Evolutionary conservation across 2,888 invertebrate genomes (phyloP).

Genomic region (Philereme vetulata): DNA sequence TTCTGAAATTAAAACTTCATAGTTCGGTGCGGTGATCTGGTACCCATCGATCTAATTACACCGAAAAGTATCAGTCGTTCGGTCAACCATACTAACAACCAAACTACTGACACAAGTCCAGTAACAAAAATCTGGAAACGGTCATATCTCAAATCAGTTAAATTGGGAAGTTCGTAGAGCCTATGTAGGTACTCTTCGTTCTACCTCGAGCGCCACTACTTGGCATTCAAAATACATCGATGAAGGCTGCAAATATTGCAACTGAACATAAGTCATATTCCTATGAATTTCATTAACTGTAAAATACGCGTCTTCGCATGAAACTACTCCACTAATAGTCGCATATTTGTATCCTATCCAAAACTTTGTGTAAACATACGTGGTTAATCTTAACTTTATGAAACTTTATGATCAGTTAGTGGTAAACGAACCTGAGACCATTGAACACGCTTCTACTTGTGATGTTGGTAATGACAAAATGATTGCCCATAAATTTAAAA

Average conservation of each 20-base stretch:
- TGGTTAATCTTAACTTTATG: too few species aligned
- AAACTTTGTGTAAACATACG: too few species aligned
- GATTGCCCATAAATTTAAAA: neutral
- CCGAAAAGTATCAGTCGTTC: too few species aligned
- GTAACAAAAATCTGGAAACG: too few species aligned
- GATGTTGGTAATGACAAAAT: neutral
- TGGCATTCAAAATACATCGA: constrained; percentile 50
- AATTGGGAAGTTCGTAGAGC: constrained; percentile 18
- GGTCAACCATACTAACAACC: too few species aligned
- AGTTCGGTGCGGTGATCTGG: too few species aligned
- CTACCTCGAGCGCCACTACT: constrained; percentile 12
- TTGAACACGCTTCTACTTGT: neutral
- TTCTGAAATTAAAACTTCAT: too few species aligned
- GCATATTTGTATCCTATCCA: too few species aligned
- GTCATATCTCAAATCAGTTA: too few species aligned
- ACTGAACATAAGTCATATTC: constrained; percentile 56
- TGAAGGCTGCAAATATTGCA: constrained; percentile 53
- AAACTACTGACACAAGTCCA: too few species aligned
- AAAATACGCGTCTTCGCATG: neutral
- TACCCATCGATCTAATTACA: too few species aligned
- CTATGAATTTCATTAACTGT: constrained; percentile 49
- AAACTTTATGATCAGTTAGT: neutral
- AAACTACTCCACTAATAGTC: neutral
- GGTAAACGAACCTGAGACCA: neutral
- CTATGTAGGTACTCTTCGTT: constrained; percentile 46